Evolutionary conservation across 2,113 vertebrate genomes (phyloP), one percentile per base, ranked within the genome.

Genomic region (Platichthys stellatus): DNA sequence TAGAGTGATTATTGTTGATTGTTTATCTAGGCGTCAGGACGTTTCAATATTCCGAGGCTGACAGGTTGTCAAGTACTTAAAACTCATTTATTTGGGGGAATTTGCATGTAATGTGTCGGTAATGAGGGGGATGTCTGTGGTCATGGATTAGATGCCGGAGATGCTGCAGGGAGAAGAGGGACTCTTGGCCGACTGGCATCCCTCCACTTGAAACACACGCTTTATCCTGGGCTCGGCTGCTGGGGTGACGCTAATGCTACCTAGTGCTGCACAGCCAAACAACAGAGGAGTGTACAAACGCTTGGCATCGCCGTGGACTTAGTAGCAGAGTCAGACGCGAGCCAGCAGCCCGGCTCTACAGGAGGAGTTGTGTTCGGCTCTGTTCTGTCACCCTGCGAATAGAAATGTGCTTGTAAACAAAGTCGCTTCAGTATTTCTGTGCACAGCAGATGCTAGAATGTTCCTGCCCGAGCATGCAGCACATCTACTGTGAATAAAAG

Each of bases 21-120:
- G 97, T 97, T 98, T 98, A 97, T 97, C 96, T 95, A 95, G 95
- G 95, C 96, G 95, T 98, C 96, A 97, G 96, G 95, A 97, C 96
- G 95, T 96, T 96, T 97, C 96, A 97, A 96, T 98, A 97, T 97
- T 96, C 94, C 86, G 92, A 93, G 94, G 93, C 95, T 98, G 97
- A 98, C 96, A 98, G 97, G 96, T 97, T 97, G 96, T 98, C 96
- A 98, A 97, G 96, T 97, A 94, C 96, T 97, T 97, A 98, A 97
- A 98, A 97, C 96, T 98, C 96, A 97, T 98, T 97, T 96, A 97
- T 97, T 98, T 97, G 95, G 96, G 95, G 93, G 96, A 96, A 98
- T 98, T 98, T 99, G 96, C 97, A 98, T 98, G 96, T 96, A 96
- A 97, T 98, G 97, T 97, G 96, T 93, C 94, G 95, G 95, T 97